Percentiles rank a stretch among this genome's conserved stretches.
Conservation (phyloP, 2,797 vertebrate species). For the Gymnopithys bicolor region DNA sequence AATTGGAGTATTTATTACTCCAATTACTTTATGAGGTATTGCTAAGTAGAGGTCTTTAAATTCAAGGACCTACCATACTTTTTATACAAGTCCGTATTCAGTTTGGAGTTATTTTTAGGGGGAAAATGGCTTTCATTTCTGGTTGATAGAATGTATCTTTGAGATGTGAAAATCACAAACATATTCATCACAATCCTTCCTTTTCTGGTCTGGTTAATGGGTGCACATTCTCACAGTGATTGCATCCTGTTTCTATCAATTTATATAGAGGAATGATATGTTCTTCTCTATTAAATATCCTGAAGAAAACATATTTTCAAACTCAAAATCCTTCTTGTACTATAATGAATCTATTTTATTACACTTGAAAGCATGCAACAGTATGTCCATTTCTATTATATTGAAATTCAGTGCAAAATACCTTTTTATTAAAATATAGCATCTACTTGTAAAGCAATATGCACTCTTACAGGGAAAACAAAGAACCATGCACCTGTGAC, state of each 20-base stretch:
- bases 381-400: conserved; percentile 44
- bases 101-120: neutral
- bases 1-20: conserved; percentile 12
- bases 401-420: conserved; percentile 38
- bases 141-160: conserved; percentile 53
- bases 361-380: conserved; percentile 7
- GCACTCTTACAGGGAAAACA: neutral
- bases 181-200: conserved; percentile 37
- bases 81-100: neutral
- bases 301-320: conserved; percentile 42
- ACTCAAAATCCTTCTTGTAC: neutral
- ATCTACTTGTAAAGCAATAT: conserved; percentile 15
- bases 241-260: conserved; percentile 40
- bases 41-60: neutral
- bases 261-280: conserved; percentile 13
- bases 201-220: conserved; percentile 42
- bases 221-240: neutral
- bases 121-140: conserved; percentile 35
- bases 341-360: conserved; percentile 64
- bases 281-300: conserved; percentile 43
- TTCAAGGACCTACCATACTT: neutral
- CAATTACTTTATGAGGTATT: conserved; percentile 9
- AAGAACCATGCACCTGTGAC: conserved; percentile 7
- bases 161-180: conserved; percentile 34
- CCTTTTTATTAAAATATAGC: conserved; percentile 39